Percentiles rank a stretch among this genome's conserved stretches.
Conservation (phyloP, 2,797 vertebrate genomes). For the Vipera ursinii region DNA sequence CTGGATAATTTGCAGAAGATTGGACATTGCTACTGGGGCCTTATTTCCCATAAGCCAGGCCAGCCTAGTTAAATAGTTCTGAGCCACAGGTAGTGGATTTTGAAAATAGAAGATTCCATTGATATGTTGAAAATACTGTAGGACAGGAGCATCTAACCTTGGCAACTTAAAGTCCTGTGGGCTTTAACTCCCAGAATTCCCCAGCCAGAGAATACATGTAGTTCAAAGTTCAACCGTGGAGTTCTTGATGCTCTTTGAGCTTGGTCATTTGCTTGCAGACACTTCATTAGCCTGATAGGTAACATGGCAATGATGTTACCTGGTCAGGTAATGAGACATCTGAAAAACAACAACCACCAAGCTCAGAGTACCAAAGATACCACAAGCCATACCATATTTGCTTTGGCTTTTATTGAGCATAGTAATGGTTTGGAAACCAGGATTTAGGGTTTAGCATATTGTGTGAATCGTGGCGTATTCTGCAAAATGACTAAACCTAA, state of each 20-base stretch:
- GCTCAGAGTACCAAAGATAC: neutral
- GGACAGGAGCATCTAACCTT: neutral
- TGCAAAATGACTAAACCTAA: neutral
- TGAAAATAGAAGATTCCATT: neutral
- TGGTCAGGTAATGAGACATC: no score
- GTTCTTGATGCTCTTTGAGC: neutral
- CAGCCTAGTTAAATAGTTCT: neutral
- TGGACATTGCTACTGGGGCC: neutral
- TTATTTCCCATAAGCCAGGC: neutral
- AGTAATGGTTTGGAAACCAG: neutral
- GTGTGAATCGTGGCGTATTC: neutral
- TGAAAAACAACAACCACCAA: no score
- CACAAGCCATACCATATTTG: neutral
- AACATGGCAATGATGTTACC: no score
- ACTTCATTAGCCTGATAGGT: neutral
- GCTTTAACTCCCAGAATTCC: neutral
- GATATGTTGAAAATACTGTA: neutral
- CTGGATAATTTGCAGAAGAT: neutral
- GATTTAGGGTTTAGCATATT: neutral
- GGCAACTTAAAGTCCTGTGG: neutral
- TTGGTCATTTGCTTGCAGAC: neutral
- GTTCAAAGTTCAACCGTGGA: neutral
- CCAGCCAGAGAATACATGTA: neutral
- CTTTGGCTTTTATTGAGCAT: neutral
- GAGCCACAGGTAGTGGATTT: neutral